Evolutionary conservation across 1,140 invertebrate species (phyloP), one percentile per base, ranked within the genome.

Genomic region (Mercenaria mercenaria): DNA sequence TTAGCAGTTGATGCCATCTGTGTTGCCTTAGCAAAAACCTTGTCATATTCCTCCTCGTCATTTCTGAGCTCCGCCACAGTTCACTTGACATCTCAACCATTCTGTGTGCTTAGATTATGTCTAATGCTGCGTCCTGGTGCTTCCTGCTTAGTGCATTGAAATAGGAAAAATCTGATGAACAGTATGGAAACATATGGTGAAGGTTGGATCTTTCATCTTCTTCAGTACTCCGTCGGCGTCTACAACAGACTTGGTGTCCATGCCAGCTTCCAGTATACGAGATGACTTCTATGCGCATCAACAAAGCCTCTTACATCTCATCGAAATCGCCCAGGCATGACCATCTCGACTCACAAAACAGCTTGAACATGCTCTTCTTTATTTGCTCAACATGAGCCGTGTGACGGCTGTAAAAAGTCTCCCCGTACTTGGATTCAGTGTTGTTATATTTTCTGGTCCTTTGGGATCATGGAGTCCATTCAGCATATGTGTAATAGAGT

Each of bases 151-250:
- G 18, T 43, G 59, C 80, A 43, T 1, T 61, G 29, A 77, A 61
- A 43, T 90, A 93, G 23, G 85, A 80, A 81, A 90, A 92, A 29
- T 81, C 39, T 84, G 52, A 0, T 47, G 72, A 13, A 93, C 56
- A 13, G 89, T 91, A 39, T 91, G 64, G 52, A 91, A 91, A 32
- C 59, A 64, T n/a, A 84, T 76, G 11, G 91, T 89, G 77, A 92
- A 92, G 23, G 43, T 84, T 39, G 79, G 32, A 50, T 91, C n/a
- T n/a, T n/a, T 79, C 2, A 90, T 88, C 52, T 86, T 91, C 39
- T 83, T 59, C 11, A 90, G 67, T 15, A 89, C n/a, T 20, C 91
- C 82, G 50, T 83, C 37, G 18, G 85, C 82, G 1, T 92, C 88
- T 18, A 56, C 56, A 59, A 87, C 76, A 20, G 88, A 47, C 39